These are phyloP conservation scores for Turdus rufiventris DNA, from an alignment of 2,113 vertebrate genomes.

Conservation along the genomic window DNA sequence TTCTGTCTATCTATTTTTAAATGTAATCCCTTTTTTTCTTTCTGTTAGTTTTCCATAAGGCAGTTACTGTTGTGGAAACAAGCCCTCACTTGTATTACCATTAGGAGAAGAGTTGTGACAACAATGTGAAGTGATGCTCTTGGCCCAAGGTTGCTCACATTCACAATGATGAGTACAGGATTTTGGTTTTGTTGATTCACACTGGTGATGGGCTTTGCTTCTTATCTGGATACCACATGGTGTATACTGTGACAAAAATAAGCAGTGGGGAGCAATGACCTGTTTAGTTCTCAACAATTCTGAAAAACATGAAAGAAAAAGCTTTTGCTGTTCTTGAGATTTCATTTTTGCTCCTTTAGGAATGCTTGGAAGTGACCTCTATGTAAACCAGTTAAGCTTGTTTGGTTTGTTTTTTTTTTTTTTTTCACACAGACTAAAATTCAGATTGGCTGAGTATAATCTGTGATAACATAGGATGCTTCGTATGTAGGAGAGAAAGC, in stretches of 20 bases:
- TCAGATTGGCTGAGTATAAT: not conserved
- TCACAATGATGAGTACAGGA: not conserved
- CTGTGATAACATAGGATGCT: not conserved
- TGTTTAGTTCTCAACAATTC: not conserved
- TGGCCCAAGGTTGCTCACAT: not conserved
- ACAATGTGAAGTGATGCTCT: not conserved
- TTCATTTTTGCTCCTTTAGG: not conserved
- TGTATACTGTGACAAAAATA: not conserved
- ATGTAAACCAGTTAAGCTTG: not conserved
- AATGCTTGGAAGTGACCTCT: not conserved
- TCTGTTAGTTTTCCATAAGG: not conserved
- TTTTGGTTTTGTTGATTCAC: not conserved
- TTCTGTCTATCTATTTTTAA: not conserved
- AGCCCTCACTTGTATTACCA: not conserved
- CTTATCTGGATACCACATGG: not conserved
- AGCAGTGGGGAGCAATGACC: not conserved
- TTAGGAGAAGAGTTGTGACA: not conserved
- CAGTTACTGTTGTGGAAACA: not conserved
- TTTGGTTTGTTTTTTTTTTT: too few relatives aligned
- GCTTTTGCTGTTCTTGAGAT: not conserved
- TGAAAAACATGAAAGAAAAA: not conserved
- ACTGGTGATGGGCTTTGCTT: not conserved
- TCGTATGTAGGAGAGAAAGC: not conserved
- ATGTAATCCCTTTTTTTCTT: not conserved
- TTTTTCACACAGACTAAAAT: not conserved